Evolutionary conservation across 2,113 vertebrate genomes (phyloP).

Genomic region (Mohoua ochrocephala): DNA sequence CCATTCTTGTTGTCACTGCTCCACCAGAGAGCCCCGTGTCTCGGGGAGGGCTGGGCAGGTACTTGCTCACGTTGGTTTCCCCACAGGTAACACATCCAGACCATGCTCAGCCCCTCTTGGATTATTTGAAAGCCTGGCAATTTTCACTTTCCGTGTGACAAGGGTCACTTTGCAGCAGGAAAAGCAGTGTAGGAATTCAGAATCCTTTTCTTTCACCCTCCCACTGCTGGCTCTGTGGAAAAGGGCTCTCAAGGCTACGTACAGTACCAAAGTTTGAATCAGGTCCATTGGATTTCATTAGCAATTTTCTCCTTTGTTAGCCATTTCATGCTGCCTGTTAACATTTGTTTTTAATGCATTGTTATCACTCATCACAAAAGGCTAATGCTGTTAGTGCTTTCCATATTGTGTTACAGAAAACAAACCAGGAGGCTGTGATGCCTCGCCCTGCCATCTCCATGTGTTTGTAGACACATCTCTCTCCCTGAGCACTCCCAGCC

Average conservation of each 20-base stretch:
- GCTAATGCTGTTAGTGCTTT: constrained; percentile 56
- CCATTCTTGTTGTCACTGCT: rapidly evolving
- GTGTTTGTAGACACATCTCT: rapidly evolving
- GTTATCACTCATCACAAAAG: constrained; percentile 66
- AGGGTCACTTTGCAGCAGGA: neutral
- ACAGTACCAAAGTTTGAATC: neutral
- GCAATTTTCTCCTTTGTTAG: constrained; percentile 66
- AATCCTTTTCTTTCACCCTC: neutral
- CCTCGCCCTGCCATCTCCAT: neutral
- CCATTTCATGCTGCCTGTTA: constrained; percentile 51
- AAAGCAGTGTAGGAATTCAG: neutral
- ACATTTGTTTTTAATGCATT: constrained; percentile 62
- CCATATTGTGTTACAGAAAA: constrained; percentile 50
- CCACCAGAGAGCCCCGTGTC: rapidly evolving
- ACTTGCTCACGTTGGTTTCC: rapidly evolving
- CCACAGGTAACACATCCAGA: neutral
- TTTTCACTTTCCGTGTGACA: neutral
- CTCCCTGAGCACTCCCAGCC: neutral
- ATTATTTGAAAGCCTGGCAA: neutral
- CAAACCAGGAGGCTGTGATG: constrained; percentile 8
- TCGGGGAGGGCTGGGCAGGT: rapidly evolving
- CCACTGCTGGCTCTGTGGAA: neutral
- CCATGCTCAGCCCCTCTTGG: neutral
- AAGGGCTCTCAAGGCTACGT: neutral
- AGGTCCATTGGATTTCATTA: constrained; percentile 50